Base-by-base conservation (phyloP, 2,888 invertebrate genomes). In the Watsonalla binaria region DNA sequence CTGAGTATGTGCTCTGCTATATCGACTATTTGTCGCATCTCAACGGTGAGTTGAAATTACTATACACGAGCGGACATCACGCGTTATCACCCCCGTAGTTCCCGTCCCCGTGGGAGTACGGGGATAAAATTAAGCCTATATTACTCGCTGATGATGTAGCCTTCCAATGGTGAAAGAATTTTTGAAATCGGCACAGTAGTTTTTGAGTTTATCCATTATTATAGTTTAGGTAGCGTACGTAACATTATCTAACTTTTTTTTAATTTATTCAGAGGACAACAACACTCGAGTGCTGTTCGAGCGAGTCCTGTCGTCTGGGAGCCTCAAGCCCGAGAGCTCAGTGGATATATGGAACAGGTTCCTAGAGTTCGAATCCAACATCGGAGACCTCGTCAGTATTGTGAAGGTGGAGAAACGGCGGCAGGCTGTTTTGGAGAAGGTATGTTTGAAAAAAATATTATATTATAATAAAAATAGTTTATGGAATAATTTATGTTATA, bases 231-330 rank as follows among this genome's bases (percentile, higher is more conserved):
- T n/a, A n/a, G n/a, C n/a, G n/a, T n/a, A n/a, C n/a, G n/a, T n/a
- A n/a, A n/a, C n/a, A 34, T 45, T 39, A 45, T 35, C 0, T 39
- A 53, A 8, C 0, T 14, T 14, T 14, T 8, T 54, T 46, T 39
- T 45, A n/a, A 46, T 6, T 46, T 54, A 0, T 59, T 8, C 89
- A 96, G 99, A 99, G 94, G 99, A 99, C 80, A 99, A 99, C 85
- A 99, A 99, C 84, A 99, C 99, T 0, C 92, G 99, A 52, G 99
- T 99, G n/a, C 89, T 99, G 46, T 99, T 99, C 87, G 99, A 99
- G 83, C 92, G 99, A 13, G 98, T 99, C 2, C 92, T 99, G 0
- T 97, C 98, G 0, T 97, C 98, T 0, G 98, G 97, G 47, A 96
- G 96, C 57, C 88, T 99, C 48, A 95, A 96, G 67, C 94, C 96